Base-by-base conservation (phyloP, 2,113 vertebrate species). In the Tenrec ecaudatus region DNA sequence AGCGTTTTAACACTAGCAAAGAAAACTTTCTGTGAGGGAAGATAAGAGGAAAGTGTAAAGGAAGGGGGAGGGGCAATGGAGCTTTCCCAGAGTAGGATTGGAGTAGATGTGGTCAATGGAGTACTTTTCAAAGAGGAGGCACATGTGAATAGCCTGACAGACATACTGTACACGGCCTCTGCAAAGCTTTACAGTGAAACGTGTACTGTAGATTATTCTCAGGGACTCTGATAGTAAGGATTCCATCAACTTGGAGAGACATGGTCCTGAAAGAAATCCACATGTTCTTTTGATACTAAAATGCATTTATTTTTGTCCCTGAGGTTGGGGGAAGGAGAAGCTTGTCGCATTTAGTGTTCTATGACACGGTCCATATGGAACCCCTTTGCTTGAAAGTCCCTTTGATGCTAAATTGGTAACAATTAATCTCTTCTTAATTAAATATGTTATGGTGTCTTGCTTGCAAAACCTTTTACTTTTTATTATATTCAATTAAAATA, bases 341-440 rank as follows among this genome's bases (percentile, higher is more conserved):
- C 31, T 62, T 43, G 75, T 89, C 58, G 19, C 82, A 91, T 95
- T 36, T 60, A 69, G 64, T 7, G 25, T 93, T 84, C 23, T n/a
- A n/a, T 80, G 78, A 81, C 82, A 80, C 17, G 47, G 29, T 22
- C 73, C 92, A 86, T 91, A 66, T 85, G 85, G 79, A 94, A 90
- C 38, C 81, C 78, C 57, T 95, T 93, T 91, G 27, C 71, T 68
- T 90, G 73, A 73, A 77, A 90, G 1, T 90, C 68, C 92, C 85
- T 94, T 64, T 92, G 86, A 92, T 95, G 88, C 75, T 88, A 93
- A 90, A 53, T 53, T 85, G 86, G 82, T 91, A 90, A 79, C 90
- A 79, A 96, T 94, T 89, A 89, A 93, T 93, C 53, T 2, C 19
- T 92, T 93, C 84, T 88, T 90, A 95, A 87, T 95, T 95, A 88